Conservation (phyloP, 2,888 invertebrate species). For the Spodoptera exigua region DNA sequence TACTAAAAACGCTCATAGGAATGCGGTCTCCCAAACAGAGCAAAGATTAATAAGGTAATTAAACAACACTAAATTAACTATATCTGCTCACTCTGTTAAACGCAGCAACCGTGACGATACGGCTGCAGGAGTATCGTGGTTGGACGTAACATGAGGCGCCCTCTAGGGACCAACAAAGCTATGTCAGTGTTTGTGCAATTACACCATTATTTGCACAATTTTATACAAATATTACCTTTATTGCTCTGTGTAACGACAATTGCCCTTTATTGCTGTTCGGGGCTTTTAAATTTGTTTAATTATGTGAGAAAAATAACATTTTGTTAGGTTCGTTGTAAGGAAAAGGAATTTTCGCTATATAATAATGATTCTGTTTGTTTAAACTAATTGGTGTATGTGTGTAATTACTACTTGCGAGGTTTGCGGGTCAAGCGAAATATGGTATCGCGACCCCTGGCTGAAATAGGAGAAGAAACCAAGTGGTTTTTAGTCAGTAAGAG, state of each 20-base stretch:
- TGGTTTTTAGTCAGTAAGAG: too few species aligned
- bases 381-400: too few species aligned
- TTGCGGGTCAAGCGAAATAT: too few species aligned
- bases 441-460: too few species aligned
- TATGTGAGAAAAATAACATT: neutral
- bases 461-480: too few species aligned
- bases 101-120: conserved; percentile 34
- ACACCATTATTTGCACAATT: conserved; percentile 46
- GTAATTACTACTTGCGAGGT: too few species aligned
- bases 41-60: conserved; percentile 36
- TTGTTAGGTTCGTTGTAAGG: neutral
- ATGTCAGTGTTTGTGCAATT: conserved; percentile 45
- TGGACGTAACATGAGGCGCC: conserved; percentile 25
- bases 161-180: conserved; percentile 43
- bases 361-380: neutral
- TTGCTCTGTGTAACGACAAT: conserved; percentile 17
- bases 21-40: neutral
- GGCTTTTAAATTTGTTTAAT: conserved; percentile 6
- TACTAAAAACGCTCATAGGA: neutral
- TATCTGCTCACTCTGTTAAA: conserved; percentile 33
- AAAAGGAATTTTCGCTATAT: too few species aligned
- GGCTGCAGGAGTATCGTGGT: conserved; percentile 18
- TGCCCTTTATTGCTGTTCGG: conserved; percentile 13
- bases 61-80: conserved; percentile 13
- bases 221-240: conserved; percentile 31